phyloP scores from a whole-genome alignment of 53 echinoderm and acorn worm genomes.

The Holothuria scabra region DNA sequence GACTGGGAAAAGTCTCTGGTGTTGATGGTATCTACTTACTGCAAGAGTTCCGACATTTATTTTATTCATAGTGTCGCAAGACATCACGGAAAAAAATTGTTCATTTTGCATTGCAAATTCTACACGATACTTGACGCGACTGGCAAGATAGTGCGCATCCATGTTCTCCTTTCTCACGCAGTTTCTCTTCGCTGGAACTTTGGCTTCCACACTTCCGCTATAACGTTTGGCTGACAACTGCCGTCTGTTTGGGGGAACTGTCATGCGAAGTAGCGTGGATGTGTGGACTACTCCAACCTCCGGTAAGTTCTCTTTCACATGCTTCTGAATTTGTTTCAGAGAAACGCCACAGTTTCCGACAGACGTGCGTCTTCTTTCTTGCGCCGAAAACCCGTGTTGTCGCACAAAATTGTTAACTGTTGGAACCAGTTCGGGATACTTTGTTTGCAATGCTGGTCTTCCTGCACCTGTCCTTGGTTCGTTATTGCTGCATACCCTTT shows the following conservation, averaged over 20 bases:
- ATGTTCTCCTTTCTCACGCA: conserved; percentile 8
- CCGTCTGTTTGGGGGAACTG: conserved; percentile 12
- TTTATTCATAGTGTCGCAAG: conserved; percentile 62
- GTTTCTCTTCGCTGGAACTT: conserved; percentile 51
- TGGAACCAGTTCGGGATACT: conserved; percentile 15
- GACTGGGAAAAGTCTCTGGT: conserved; percentile 9
- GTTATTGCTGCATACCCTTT: background rate
- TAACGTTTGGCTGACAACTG: background rate
- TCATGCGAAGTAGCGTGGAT: background rate
- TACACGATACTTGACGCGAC: conserved; percentile 50
- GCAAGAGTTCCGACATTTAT: conserved; percentile 54
- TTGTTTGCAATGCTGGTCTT: background rate
- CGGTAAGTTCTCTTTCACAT: background rate
- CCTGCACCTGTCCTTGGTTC: background rate
- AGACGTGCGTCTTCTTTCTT: background rate
- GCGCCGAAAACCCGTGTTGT: conserved; percentile 6
- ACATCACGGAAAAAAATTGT: conserved; percentile 14
- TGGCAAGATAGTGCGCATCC: conserved; percentile 42
- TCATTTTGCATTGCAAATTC: conserved; percentile 52
- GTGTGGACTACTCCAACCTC: background rate
- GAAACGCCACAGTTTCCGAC: conserved; percentile 1
- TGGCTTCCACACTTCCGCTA: conserved; percentile 36
- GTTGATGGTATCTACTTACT: conserved; percentile 54
- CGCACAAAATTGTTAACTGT: background rate
- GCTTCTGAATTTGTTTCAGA: background rate